phyloP scores from a whole-genome alignment of 2,797 vertebrate genomes.

The Liasis olivaceus region DNA sequence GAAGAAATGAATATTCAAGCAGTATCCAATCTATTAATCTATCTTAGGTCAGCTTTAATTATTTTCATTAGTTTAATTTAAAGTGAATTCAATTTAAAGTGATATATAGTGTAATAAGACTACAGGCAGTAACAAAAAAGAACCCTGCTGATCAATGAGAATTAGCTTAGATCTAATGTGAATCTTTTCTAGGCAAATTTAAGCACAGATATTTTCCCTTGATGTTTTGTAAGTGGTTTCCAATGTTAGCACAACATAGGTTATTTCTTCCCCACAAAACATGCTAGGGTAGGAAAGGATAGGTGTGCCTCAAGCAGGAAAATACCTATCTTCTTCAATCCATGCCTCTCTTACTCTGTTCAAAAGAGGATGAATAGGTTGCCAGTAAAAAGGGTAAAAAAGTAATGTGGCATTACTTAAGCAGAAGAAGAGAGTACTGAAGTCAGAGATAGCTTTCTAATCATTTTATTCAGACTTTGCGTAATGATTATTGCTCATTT shows the following conservation, averaged over 20 bases:
- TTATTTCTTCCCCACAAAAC: background rate
- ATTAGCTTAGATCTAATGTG: background rate
- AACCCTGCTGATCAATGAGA: background rate
- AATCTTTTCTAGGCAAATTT: background rate
- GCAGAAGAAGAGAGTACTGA: background rate
- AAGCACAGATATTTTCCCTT: background rate
- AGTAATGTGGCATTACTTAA: background rate
- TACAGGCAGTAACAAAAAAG: background rate
- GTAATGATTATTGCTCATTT: slow-evolving; percentile 84
- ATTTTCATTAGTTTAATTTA: background rate
- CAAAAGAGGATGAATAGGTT: background rate
- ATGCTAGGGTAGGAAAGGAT: background rate
- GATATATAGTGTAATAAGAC: background rate
- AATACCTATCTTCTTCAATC: background rate
- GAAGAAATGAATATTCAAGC: background rate
- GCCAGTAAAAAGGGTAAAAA: background rate
- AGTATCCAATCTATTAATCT: background rate
- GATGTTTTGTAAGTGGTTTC: background rate
- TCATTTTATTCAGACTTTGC: slow-evolving; percentile 78
- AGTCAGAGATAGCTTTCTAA: slow-evolving; percentile 35
- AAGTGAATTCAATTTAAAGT: background rate
- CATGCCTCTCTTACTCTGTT: background rate
- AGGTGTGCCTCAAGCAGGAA: background rate
- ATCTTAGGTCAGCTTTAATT: background rate
- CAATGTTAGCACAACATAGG: background rate